Conservation (phyloP, 2,113 vertebrate species). For the Pogonocichla stellata region DNA sequence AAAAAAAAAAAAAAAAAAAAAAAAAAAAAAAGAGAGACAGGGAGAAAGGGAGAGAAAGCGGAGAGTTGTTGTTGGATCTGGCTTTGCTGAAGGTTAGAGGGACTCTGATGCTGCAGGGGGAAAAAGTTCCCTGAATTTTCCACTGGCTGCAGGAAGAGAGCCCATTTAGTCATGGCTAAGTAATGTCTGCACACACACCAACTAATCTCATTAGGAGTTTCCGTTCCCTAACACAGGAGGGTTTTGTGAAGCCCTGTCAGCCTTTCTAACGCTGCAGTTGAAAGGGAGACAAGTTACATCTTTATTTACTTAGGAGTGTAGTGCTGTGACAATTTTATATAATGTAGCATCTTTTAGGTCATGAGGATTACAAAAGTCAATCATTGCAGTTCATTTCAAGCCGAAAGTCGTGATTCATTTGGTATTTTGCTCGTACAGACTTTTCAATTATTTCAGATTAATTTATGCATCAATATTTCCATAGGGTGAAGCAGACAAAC, state of each 20-base stretch:
- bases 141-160: conserved; percentile 92
- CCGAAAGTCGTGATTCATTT: not conserved
- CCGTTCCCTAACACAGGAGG: conserved; percentile 89
- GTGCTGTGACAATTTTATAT: not conserved
- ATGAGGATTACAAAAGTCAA: not conserved
- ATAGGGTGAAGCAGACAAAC: not conserved
- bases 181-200: conserved; percentile 94
- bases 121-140: conserved; percentile 88
- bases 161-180: conserved; percentile 93
- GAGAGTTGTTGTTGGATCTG: conserved; percentile 80
- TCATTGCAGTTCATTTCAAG: conserved; percentile 7
- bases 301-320: conserved; percentile 71
- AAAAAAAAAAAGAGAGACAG: not conserved
- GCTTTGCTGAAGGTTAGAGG: conserved; percentile 79
- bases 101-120: conserved; percentile 81
- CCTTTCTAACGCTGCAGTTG: conserved; percentile 58
- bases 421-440: not conserved
- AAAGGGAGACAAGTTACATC: conserved; percentile 70
- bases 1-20: not conserved
- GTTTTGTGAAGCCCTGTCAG: conserved; percentile 84
- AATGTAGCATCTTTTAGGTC: conserved; percentile 17
- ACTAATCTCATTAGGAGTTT: conserved; percentile 99
- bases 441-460: not conserved
- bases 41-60: conserved; percentile 57
- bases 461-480: not conserved